Evolutionary conservation across 2,888 invertebrate species (phyloP), one percentile per base, ranked within the genome.

Genomic region (Vesta saturnalis): DNA sequence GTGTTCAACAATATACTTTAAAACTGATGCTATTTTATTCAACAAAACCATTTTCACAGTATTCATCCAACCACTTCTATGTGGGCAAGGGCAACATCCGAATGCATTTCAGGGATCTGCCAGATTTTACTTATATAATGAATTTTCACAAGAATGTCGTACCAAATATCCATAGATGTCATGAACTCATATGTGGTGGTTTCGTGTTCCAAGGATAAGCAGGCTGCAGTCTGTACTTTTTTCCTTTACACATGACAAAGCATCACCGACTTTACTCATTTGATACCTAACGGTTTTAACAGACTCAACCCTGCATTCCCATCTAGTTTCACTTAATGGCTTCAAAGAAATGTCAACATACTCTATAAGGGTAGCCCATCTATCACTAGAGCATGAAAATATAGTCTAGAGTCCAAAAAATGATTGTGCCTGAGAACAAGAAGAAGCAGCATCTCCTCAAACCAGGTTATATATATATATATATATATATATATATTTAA

Each of bases 381-480:
- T 61, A 19, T 69, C 55, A 14, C 43, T 60, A 58, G 68, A 71
- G 30, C 65, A 60, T n/a, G 64, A 54, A 63, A 71, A 70, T 5
- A 71, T n/a, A 14, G 63, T 60, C 49, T 56, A 72, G 16, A 70
- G 22, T 52, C 66, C 60, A 60, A 67, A 70, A 63, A 63, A 60
- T 14, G 62, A 63, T n/a, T n/a, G n/a, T n/a, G 12, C 56, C 35
- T 63, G 54, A 10, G 57, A 46, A 30, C 23, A 66, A 35, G 66
- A 69, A 56, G 65, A 60, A 43, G 64, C 71, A 35, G 68, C 65
- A 35, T 71, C 68, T 52, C 52, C 47, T 14, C 69, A 54, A 23
- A 63, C 58, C 39, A 72, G 59, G 60, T 72, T 72, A 14, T 58
- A 64, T n/a, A n/a, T n/a, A n/a, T n/a, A n/a, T n/a, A n/a, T n/a